Base-by-base conservation (phyloP, 2,888 invertebrate genomes). In the Horisme vitalbata region DNA sequence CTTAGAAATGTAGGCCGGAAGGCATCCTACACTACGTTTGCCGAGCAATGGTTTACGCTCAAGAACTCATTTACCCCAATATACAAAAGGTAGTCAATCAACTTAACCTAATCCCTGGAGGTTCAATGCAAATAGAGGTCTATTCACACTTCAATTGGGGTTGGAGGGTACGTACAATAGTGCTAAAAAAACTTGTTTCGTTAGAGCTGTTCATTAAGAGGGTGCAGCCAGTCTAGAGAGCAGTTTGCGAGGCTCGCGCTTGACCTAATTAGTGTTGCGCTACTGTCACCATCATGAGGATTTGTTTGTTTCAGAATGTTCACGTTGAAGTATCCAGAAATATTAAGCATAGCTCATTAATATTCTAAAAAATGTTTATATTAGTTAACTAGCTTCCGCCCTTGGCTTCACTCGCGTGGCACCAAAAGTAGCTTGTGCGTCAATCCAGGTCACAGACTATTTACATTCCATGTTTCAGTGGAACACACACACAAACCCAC, bases 161-260 rank as follows among this genome's bases (percentile, higher is more conserved):
- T 51, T 36, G 45, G 37, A 14, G 39, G 6, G 34, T 41, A 47
- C 45, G 47, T 68, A 72, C 67, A 70, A 76, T 70, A 64, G 73
- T 65, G 67, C 71, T 75, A 70, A 77, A 80, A 78, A 79, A 80
- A 73, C 70, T 74, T 72, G 83, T 81, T 83, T 81, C 76, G 75
- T 76, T 77, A 76, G 74, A 76, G 71, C 65, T 75, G 79, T 82
- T 83, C 81, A 82, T 83, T 84, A 83, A 78, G 81, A 74, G 79
- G 75, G 71, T 71, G 71, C 66, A 53, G 37, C 63, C 63, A 67
- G 71, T 68, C 71, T 70, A 63, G 72, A 74, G 75, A 70, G 70
- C 70, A 74, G 82, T 75, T 79, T 74, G 75, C 67, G 75, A 73
- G 68, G 70, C 67, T 76, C 72, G 72, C 68, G 79, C 81, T 81